Conservation (phyloP, 2,113 vertebrate species). For the Melanotaenia duboulayi region DNA sequence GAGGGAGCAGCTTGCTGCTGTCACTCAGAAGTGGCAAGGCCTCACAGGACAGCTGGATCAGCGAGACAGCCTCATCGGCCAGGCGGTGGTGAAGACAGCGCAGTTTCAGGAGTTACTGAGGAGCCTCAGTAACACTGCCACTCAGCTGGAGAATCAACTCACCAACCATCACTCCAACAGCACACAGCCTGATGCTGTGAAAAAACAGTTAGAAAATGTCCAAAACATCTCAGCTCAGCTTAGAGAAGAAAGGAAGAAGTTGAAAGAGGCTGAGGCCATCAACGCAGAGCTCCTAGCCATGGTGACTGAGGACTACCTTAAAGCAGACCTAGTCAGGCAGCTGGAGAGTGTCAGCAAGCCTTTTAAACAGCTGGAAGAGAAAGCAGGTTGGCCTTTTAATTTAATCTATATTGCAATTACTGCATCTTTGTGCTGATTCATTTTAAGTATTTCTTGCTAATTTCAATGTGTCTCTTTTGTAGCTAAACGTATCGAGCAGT, state of each 20-base stretch:
- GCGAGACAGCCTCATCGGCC: slow-evolving; percentile 89
- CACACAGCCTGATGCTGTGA: slow-evolving; percentile 89
- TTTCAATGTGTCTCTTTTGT: slow-evolving; percentile 40
- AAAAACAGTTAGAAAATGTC: slow-evolving; percentile 89
- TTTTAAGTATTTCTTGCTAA: slow-evolving; percentile 9
- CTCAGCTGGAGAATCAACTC: slow-evolving; percentile 86
- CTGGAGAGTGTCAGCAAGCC: slow-evolving; percentile 90
- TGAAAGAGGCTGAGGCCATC: slow-evolving; percentile 86
- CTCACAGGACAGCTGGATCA: slow-evolving; percentile 89
- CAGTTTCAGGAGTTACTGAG: slow-evolving; percentile 89
- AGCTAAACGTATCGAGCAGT: slow-evolving; percentile 90
- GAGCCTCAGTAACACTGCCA: slow-evolving; percentile 83
- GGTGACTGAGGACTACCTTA: slow-evolving; percentile 94
- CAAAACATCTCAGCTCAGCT: slow-evolving; percentile 87
- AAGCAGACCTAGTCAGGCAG: slow-evolving; percentile 91
- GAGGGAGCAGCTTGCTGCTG: slow-evolving; percentile 84
- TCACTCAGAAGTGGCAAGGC: slow-evolving; percentile 91
- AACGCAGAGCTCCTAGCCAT: slow-evolving; percentile 88
- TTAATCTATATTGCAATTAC: slow-evolving; percentile 9
- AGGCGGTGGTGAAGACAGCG: slow-evolving; percentile 89
- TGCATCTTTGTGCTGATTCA: slow-evolving; percentile 43
- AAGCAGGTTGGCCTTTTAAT: slow-evolving; percentile 88
- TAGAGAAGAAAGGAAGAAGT: slow-evolving; percentile 86
- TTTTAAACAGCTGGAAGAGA: slow-evolving; percentile 91
- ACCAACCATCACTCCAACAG: slow-evolving; percentile 84